phyloP scores from a whole-genome alignment of 2,113 vertebrate species.

The Hystrix cristata region DNA sequence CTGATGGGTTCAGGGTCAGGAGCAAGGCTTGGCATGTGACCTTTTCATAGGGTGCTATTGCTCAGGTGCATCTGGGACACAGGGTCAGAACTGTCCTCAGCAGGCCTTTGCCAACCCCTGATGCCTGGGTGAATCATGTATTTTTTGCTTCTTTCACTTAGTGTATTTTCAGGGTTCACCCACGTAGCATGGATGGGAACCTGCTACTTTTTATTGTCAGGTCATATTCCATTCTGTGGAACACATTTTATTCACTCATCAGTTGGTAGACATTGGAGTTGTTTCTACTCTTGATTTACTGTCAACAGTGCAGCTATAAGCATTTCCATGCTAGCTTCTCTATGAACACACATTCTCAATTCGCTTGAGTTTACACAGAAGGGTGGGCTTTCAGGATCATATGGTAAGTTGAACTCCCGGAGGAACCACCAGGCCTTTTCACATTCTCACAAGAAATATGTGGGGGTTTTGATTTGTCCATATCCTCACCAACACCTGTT shows the following conservation, averaged over 20 bases:
- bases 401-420: background rate
- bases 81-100: background rate
- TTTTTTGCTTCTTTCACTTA: background rate
- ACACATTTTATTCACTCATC: background rate
- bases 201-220: background rate
- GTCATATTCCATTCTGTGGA: background rate
- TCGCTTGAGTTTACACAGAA: background rate
- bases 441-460: background rate
- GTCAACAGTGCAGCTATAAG: background rate
- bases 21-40: background rate
- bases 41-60: background rate
- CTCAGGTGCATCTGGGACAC: no score
- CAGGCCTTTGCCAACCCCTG: background rate
- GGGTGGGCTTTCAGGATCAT: background rate
- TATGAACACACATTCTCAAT: background rate
- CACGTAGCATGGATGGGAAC: background rate
- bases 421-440: no score
- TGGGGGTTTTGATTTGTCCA: background rate
- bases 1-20: rapidly evolving
- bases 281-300: background rate
- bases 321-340: background rate
- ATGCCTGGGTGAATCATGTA: background rate
- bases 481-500: background rate
- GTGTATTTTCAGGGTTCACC: background rate
- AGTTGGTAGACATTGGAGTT: background rate